Conservation (phyloP, 2,888 invertebrate species). For the Spilosoma lubricipeda region DNA sequence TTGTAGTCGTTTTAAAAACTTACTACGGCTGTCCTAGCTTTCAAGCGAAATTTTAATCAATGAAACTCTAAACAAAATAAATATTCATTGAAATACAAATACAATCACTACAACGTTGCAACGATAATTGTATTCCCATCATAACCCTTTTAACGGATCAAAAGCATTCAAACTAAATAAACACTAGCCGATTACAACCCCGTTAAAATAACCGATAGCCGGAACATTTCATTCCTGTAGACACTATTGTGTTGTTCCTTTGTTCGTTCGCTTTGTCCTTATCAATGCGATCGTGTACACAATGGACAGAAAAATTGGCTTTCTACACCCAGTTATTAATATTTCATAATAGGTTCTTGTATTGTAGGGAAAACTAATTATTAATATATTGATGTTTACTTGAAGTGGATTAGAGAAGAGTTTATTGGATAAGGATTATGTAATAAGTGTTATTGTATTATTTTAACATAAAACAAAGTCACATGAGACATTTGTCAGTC, state of each 20-base stretch:
- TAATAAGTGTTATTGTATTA: no score
- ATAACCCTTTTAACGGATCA: conserved; percentile 1
- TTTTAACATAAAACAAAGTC: no score
- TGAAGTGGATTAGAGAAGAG: conserved; percentile 7
- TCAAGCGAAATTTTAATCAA: background rate
- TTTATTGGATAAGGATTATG: background rate
- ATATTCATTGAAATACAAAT: background rate
- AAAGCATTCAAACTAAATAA: conserved; percentile 31
- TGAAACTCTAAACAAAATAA: background rate
- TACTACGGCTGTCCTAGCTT: no score
- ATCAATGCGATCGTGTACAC: conserved; percentile 68
- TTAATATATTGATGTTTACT: conserved; percentile 18
- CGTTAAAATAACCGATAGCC: conserved; percentile 43
- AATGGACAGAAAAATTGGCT: conserved; percentile 80
- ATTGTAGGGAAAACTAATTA: conserved; percentile 50
- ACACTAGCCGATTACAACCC: conserved; percentile 41
- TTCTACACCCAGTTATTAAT: conserved; percentile 71
- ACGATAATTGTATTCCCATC: background rate
- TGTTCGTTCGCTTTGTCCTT: conserved; percentile 64
- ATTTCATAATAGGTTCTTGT: conserved; percentile 69
- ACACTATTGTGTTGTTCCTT: conserved; percentile 56
- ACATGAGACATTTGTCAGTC: no score
- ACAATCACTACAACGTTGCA: background rate
- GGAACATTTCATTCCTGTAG: conserved; percentile 45
- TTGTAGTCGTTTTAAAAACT: no score